These are phyloP conservation scores for Stegodyphus mimosarum DNA, from an alignment of 1,140 invertebrate genomes.

Conservation along the genomic window DNA sequence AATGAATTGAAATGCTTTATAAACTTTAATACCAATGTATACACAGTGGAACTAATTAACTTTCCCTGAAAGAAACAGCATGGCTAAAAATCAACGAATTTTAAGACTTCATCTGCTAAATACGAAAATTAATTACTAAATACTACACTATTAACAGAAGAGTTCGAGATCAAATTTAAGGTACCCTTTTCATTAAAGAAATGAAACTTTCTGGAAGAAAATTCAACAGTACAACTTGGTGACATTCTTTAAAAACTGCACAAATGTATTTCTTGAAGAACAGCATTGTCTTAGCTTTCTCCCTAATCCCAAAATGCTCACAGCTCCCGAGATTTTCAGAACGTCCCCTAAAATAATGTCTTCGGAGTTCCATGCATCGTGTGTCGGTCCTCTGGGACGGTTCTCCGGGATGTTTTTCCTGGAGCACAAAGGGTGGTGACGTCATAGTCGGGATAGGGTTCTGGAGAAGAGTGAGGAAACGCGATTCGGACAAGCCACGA, in stretches of 20 bases:
- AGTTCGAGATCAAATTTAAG: not conserved
- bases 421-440: constrained; percentile 46
- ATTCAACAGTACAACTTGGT: not conserved
- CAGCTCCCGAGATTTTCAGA: not conserved
- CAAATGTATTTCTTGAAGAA: not conserved
- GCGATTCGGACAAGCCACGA: constrained; percentile 59
- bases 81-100: no score
- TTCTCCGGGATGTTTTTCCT: constrained; percentile 10
- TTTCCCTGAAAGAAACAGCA: no score
- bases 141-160: not conserved
- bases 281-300: not conserved
- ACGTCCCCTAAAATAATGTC: constrained; percentile 7
- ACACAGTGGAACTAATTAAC: no score
- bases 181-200: not conserved
- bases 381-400: constrained; percentile 30
- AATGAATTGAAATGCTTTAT: no score
- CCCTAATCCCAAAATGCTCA: not conserved
- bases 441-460: constrained; percentile 42
- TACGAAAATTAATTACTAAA: no score
- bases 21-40: no score
- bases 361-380: constrained; percentile 18
- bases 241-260: not conserved
- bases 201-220: not conserved
- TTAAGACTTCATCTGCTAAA: no score
- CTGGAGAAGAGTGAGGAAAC: constrained; percentile 35